Evolutionary conservation across 2,797 vertebrate genomes (phyloP), one percentile per base, ranked within the genome.

Genomic region (Cossypha niveicapilla): DNA sequence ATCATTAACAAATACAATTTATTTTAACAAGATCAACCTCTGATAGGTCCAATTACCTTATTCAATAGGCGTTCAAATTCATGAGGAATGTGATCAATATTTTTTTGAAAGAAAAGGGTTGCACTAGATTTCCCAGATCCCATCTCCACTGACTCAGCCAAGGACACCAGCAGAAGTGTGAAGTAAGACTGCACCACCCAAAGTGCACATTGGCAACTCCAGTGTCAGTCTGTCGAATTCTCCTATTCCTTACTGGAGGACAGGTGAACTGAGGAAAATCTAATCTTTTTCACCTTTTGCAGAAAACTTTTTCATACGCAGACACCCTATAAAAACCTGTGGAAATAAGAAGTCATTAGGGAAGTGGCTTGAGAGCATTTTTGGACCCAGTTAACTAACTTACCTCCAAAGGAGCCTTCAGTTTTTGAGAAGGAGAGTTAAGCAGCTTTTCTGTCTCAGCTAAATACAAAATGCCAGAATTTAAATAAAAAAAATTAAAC

Each of bases 11-110:
- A 65, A 34, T 19, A 45, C 1, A 0, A 14, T 34, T 47, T 44
- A 8, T 58, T 76, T 58, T 41, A 76, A 39, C 35, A 56, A 37
- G 21, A 18, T 13, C 19, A 35, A 9, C 7, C 16, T 56, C 42
- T 68, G 34, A 47, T 5, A 39, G 9, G 34, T 15, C 11, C 23
- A 81, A 15, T 45, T 35, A 18, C 6, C 35, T 51, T 32, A 50
- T 13, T 68, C 18, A 22, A 19, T 1, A 1, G 3, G 32, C 68
- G 22, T 22, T 58, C 21, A 39, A 39, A 53, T 24, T 32, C 25
- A 39, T 0, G 0, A 78, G 24, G 25, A 70, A 24, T 2, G 6
- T 2, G 12, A 60, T 12, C 16, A 44, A 2, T 23, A 19, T 15
- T n/a, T 25, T 25, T 74, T 39, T 6, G 9, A 7, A 18, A 24